phyloP scores from a whole-genome alignment of 2,888 invertebrate genomes.

The Pristionchus japonicus region DNA sequence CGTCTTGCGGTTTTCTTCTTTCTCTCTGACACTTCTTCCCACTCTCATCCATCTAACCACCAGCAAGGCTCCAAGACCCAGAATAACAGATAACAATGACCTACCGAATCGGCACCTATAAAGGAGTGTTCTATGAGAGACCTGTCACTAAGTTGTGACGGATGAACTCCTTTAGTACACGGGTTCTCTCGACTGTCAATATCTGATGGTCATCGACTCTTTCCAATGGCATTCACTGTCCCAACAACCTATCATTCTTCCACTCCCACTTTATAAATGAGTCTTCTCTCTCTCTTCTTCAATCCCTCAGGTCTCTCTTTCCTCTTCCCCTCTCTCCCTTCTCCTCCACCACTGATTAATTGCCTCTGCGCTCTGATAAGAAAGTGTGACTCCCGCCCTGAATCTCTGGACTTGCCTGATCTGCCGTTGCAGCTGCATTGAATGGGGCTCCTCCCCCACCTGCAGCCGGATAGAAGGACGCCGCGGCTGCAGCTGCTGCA shows the following conservation, averaged over 20 bases:
- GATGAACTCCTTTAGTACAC: not conserved
- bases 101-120: not conserved
- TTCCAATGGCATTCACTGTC: not conserved
- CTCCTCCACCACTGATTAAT: constrained; percentile 34
- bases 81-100: not conserved
- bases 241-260: not conserved
- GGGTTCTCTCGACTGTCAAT: not conserved
- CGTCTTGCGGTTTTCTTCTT: constrained; percentile 21
- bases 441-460: not conserved
- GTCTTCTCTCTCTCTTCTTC: constrained; percentile 22
- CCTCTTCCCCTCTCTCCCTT: constrained; percentile 17
- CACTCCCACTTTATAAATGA: not conserved
- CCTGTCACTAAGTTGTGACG: constrained; percentile 6
- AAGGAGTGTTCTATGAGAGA: not conserved
- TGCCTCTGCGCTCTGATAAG: not conserved
- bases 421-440: not conserved
- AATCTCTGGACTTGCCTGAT: not conserved
- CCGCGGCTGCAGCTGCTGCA: constrained; percentile 28
- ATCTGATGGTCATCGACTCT: not conserved
- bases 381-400: constrained; percentile 7
- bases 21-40: not conserved
- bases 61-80: not conserved
- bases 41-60: constrained; percentile 2
- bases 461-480: constrained; percentile 4
- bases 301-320: constrained; percentile 21